Evolutionary conservation across 2,113 vertebrate species (phyloP).

Genomic region (Tragelaphus buxtoni): DNA sequence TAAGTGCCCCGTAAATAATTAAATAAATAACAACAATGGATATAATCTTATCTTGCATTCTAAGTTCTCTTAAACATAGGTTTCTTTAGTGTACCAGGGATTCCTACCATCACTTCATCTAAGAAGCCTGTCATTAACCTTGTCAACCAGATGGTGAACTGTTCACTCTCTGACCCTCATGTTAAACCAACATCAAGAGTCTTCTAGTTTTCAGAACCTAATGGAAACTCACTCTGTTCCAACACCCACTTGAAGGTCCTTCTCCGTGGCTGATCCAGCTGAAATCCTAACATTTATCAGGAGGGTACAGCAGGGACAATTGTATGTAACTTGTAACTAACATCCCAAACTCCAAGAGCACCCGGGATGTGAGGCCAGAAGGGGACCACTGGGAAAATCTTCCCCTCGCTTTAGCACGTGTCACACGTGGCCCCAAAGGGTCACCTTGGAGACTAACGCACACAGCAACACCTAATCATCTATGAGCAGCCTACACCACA

Average conservation of each 20-base stretch:
- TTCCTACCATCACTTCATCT: background rate
- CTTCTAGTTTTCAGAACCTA: background rate
- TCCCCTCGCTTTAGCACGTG: background rate
- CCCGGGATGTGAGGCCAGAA: background rate
- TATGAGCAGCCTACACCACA: background rate
- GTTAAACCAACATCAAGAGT: background rate
- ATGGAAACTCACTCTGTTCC: background rate
- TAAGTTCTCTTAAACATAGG: background rate
- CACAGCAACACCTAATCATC: background rate
- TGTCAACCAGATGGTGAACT: background rate
- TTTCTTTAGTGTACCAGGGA: too few relatives aligned
- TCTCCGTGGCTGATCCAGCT: background rate
- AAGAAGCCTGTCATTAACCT: background rate
- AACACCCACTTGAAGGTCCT: background rate
- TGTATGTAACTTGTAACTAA: background rate
- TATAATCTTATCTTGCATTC: background rate
- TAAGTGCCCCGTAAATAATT: background rate
- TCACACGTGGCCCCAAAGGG: background rate
- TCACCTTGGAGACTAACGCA: background rate
- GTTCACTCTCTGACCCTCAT: background rate
- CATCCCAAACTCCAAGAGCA: background rate
- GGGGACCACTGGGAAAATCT: background rate
- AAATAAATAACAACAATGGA: background rate
- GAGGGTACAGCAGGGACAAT: background rate
- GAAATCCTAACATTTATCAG: background rate